Evolutionary conservation across 2,888 invertebrate species (phyloP), one percentile per base, ranked within the genome.

Genomic region (Antitype chi): DNA sequence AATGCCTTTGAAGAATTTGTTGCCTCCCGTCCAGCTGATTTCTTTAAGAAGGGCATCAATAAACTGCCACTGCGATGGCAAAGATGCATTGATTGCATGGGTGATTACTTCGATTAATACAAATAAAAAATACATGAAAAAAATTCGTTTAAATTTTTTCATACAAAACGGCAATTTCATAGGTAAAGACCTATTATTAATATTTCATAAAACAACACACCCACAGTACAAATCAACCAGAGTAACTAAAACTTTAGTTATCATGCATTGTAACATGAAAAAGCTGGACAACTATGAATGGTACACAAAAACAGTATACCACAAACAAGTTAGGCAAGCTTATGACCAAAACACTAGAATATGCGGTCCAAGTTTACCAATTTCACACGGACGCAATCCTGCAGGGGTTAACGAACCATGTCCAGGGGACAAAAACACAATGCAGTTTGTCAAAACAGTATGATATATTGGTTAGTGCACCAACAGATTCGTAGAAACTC

Each of bases 371-470:
- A 86, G 83, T 87, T 87, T 81, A 78, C 81, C 85, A 81, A 87
- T 85, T 85, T 82, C 84, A 66, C 78, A 72, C 84, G 80, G 60
- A 75, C 76, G 49, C 84, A 80, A 81, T 85, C 82, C 84, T 79
- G 70, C 43, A 71, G 76, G 74, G 85, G 85, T 89, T 87, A 90
- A 90, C 91, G 90, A 92, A 91, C 92, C 91, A 80, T 89, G 83
- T 81, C 81, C 87, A 83, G 66, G 67, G 85, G 87, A 90, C 92
- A 92, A 91, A 92, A 93, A 92, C 92, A 93, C 91, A 93, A 91
- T 93, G 91, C 91, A 93, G 93, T 93, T 93, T 93, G 94, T 94
- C 94, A 94, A 92, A 94, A 93, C 93, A 87, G 89, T 88, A 90
- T 94, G 94, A 94, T 94, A 93, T 94, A 94, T 94, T 85, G 93